A percentile compares a stretch with the other conserved stretches of the same genome.
phyloP scores from a whole-genome alignment of 2,888 invertebrate species.

The Bombylius major region DNA sequence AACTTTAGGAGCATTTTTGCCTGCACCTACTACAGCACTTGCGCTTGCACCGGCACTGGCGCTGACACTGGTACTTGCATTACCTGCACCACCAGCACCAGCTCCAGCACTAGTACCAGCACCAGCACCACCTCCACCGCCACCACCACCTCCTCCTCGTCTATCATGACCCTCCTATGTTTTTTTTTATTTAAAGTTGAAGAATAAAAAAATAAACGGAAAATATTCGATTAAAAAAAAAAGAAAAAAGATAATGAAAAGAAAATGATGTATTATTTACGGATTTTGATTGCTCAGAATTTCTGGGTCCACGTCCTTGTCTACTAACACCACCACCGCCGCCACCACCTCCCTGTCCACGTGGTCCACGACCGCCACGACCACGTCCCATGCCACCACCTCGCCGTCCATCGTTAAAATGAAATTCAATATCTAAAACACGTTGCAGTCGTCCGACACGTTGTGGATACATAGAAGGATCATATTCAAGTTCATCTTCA shows the following conservation, averaged over 20 bases:
- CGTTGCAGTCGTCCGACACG: constrained; percentile 78
- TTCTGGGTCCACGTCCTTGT: constrained; percentile 14
- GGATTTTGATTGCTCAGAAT: constrained; percentile 3
- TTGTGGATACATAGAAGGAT: constrained; percentile 68
- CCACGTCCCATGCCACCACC: constrained; percentile 53
- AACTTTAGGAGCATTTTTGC: constrained; percentile 60
- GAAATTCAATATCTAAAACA: constrained; percentile 75
- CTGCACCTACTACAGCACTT: not conserved
- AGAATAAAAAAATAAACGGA: not conserved
- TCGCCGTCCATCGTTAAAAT: constrained; percentile 68
- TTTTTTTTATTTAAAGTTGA: not conserved
- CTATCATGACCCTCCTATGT: constrained; percentile 11
- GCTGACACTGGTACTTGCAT: constrained; percentile 7
- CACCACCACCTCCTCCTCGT: constrained; percentile 3
- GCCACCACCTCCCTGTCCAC: constrained; percentile 34
- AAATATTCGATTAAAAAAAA: not conserved
- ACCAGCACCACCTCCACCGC: not conserved
- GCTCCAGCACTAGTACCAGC: constrained; percentile 20
- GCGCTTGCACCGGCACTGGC: not conserved
- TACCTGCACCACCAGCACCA: constrained; percentile 24
- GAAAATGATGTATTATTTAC: not conserved
- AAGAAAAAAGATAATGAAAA: not conserved
- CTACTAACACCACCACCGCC: constrained; percentile 16
- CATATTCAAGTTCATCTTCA: constrained; percentile 58
- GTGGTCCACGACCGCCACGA: constrained; percentile 48